phyloP scores from a whole-genome alignment of 1,140 invertebrate genomes.

The Phortica variegata region DNA sequence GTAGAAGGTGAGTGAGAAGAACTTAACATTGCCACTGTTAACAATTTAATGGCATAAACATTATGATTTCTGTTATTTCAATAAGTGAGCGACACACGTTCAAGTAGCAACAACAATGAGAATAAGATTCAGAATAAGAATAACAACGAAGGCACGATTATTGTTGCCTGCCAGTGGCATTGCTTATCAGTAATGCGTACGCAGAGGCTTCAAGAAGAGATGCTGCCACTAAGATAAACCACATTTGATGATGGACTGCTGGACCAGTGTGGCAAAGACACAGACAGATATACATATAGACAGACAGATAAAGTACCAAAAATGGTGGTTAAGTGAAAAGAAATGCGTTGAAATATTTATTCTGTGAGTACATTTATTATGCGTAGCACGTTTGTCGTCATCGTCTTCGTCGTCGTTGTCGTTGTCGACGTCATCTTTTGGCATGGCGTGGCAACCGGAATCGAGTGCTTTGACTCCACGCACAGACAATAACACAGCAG shows the following conservation, averaged over 20 bases:
- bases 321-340: constrained; percentile 2
- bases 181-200: constrained; percentile 13
- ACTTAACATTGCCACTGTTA: constrained; percentile 49
- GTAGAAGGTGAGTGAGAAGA: background rate
- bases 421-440: constrained; percentile 2
- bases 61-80: constrained; percentile 55
- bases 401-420: background rate
- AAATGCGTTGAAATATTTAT: constrained; percentile 39
- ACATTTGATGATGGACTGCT: constrained; percentile 33
- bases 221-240: constrained; percentile 39
- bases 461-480: constrained; percentile 10
- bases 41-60: constrained; percentile 54
- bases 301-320: background rate
- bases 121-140: constrained; percentile 8
- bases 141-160: constrained; percentile 5
- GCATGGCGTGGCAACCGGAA: background rate
- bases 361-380: constrained; percentile 43
- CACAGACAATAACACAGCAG: constrained; percentile 44
- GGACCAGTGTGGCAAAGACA: constrained; percentile 8
- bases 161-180: constrained; percentile 13
- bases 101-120: constrained; percentile 12
- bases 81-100: constrained; percentile 26
- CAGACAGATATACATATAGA: too few species aligned
- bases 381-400: constrained; percentile 42
- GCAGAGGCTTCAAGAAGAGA: constrained; percentile 12